phyloP scores from a whole-genome alignment of 1,140 invertebrate genomes.

The Sinella curviseta region DNA sequence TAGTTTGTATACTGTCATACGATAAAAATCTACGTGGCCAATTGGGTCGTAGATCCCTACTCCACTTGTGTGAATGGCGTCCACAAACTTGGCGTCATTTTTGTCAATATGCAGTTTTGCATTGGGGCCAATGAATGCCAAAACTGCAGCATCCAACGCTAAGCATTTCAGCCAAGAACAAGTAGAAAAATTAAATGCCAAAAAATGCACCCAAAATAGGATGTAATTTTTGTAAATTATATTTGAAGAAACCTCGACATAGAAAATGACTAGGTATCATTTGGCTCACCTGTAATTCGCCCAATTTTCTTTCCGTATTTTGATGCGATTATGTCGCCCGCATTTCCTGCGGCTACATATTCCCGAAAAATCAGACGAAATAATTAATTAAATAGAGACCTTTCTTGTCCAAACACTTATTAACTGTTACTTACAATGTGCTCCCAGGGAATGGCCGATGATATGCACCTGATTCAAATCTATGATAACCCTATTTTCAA shows the following conservation, averaged over 20 bases:
- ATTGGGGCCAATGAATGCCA: neutral
- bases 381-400: neutral
- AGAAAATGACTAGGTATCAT: neutral
- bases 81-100: neutral
- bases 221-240: neutral
- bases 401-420: neutral
- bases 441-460: constrained; percentile 51
- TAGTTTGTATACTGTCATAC: constrained; percentile 3
- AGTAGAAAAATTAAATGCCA: neutral
- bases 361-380: neutral
- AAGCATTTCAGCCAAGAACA: too few species aligned
- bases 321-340: neutral
- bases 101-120: neutral
- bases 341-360: neutral
- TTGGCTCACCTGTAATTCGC: constrained; percentile 1
- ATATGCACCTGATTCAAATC: constrained; percentile 48
- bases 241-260: neutral
- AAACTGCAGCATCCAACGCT: neutral
- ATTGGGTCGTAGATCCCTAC: neutral
- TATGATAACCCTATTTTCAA: constrained; percentile 14
- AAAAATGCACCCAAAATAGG: neutral
- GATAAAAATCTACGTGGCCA: constrained; percentile 14
- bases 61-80: constrained; percentile 20
- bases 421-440: constrained; percentile 38
- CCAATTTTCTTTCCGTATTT: constrained; percentile 9